Conservation (phyloP, 2,888 invertebrate genomes). For the Tineola bisselliella region DNA sequence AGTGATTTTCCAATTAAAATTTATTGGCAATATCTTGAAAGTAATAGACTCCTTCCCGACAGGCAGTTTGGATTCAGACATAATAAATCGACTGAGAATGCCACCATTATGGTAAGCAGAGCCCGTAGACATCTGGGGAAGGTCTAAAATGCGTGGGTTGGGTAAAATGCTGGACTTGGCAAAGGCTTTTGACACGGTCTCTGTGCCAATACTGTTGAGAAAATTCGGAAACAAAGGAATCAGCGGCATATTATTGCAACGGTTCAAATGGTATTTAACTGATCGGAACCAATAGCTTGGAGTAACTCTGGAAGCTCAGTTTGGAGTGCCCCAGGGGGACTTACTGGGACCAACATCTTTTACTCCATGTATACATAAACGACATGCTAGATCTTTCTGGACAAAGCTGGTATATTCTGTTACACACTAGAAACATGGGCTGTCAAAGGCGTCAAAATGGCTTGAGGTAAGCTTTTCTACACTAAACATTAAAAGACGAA, state of each 20-base stretch:
- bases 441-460: not conserved
- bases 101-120: not conserved
- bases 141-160: not conserved
- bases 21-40: conserved; percentile 15
- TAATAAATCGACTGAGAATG: conserved; percentile 12
- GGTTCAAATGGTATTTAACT: conserved; percentile 16
- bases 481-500: conserved; percentile 12
- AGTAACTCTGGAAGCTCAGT: not conserved
- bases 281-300: not conserved
- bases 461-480: not conserved
- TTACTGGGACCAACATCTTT: conserved; percentile 17
- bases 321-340: conserved; percentile 19
- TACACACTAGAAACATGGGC: conserved; percentile 11
- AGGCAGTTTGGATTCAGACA: conserved; percentile 17
- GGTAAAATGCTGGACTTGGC: conserved; percentile 15
- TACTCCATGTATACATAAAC: conserved; percentile 16
- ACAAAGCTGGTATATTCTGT: conserved; percentile 7
- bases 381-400: not conserved
- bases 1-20: too few relatives aligned
- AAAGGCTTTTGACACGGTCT: conserved; percentile 16
- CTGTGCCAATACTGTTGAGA: conserved; percentile 16
- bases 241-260: conserved; percentile 14
- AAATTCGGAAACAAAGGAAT: conserved; percentile 16
- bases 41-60: not conserved
- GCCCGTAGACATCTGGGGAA: not conserved